Evolutionary conservation across 2,113 vertebrate species (phyloP).

Genomic region (Kryptolebias marmoratus): DNA sequence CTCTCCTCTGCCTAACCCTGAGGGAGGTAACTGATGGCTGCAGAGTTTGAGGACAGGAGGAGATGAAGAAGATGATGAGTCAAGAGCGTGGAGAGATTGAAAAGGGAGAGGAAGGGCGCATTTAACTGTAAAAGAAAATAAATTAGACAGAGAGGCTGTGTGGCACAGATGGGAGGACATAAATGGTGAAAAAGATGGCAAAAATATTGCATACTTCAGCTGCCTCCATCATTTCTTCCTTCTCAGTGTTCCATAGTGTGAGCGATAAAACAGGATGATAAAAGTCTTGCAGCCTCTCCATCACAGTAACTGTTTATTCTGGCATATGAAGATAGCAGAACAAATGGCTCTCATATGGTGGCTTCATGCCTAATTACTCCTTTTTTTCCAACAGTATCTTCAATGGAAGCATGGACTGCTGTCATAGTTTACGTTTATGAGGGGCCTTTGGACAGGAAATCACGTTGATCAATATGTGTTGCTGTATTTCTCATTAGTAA

Average conservation of each 20-base stretch:
- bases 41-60: conserved; percentile 41
- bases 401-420: not conserved
- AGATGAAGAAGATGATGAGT: conserved; percentile 26
- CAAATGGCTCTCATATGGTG: conserved; percentile 3
- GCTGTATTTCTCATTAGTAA: too few relatives aligned
- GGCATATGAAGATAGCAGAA: conserved; percentile 17
- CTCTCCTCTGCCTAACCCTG: conserved; percentile 33
- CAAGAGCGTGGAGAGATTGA: not conserved
- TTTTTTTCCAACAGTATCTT: not conserved
- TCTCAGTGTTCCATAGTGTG: conserved; percentile 11
- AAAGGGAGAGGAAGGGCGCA: conserved; percentile 14
- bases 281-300: conserved; percentile 31
- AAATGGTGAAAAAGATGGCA: not conserved
- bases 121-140: conserved; percentile 18
- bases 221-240: conserved; percentile 13
- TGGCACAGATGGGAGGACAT: conserved; percentile 2
- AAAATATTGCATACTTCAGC: conserved; percentile 24
- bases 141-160: conserved; percentile 1
- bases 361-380: conserved; percentile 9
- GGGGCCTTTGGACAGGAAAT: too few relatives aligned
- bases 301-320: conserved; percentile 40
- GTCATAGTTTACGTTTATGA: conserved; percentile 1
- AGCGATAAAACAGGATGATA: conserved; percentile 22
- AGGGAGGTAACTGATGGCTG: conserved; percentile 50
- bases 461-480: too few relatives aligned